phyloP scores from a whole-genome alignment of 2,113 vertebrate species.

The Colaptes auratus region DNA sequence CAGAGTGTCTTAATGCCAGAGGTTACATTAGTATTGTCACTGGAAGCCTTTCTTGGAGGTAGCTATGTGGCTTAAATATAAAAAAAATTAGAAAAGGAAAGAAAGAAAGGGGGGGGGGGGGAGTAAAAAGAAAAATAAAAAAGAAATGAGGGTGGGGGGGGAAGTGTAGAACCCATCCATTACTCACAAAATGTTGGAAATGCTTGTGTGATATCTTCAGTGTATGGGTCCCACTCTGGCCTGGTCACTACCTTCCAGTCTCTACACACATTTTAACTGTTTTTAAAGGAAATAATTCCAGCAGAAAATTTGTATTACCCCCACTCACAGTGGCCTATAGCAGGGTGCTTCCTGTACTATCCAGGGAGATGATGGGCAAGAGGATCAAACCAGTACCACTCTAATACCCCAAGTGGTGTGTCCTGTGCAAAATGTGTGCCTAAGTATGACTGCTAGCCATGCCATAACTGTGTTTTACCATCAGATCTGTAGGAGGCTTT shows the following conservation, averaged over 20 bases:
- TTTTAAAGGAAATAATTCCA: background rate
- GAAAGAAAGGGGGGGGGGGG: too few relatives aligned
- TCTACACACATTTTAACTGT: background rate
- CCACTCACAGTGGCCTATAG: background rate
- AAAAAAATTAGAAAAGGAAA: too few relatives aligned
- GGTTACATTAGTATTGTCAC: background rate
- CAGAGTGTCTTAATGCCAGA: background rate
- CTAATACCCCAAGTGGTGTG: background rate
- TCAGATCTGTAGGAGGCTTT: background rate
- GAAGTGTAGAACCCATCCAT: background rate
- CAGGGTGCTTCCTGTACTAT: background rate
- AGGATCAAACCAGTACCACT: background rate
- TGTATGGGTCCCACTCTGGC: background rate
- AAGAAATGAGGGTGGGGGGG: too few relatives aligned
- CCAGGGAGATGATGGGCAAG: background rate
- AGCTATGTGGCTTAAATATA: background rate
- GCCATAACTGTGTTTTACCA: background rate
- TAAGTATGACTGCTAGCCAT: background rate
- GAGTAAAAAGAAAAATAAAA: too few relatives aligned
- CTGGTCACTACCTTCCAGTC: background rate
- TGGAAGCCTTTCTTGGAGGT: background rate
- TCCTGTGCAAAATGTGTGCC: background rate
- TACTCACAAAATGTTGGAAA: background rate
- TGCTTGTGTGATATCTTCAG: background rate
- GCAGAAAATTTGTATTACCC: background rate